Base-by-base conservation (phyloP, 2,888 invertebrate species). In the Ypsolopha scabrella region DNA sequence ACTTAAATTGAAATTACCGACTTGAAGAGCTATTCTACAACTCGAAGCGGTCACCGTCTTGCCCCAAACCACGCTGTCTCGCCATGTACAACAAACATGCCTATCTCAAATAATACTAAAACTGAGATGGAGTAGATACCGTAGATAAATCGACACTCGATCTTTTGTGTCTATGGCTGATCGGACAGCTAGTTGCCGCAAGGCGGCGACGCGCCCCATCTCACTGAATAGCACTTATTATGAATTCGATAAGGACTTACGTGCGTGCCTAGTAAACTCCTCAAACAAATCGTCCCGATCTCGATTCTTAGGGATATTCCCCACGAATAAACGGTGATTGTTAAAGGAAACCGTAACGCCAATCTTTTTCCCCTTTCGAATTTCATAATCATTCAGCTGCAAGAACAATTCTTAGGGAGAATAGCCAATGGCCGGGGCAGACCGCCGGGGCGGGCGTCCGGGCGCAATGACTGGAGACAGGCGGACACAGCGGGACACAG, bases 291-390 rank as follows among this genome's bases (percentile, higher is more conserved):
- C 97, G 90, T 97, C 97, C 92, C 94, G 95, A 93, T 96, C 96
- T 93, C 97, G 96, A 93, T 95, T 97, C 94, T 98, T 98, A 92
- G 98, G 97, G 93, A 98, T 97, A 96, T 98, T 98, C 90, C 97
- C 98, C 92, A 98, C 97, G 95, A 97, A 98, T 92, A 98, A 94
- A 91, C 97, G 95, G 91, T 96, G 96, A 94, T 98, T 98, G 93
- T 98, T 97, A 94, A 96, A 96, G 91, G 97, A 98, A 92, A 97
- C 94, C 91, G 97, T 97, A 89, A 97, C 97, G 92, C 97, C 97
- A 93, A 98, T 95, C 93, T 95, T 95, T 94, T 97, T 97, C 91
- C 97, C 97, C 91, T 96, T 96, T 92, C 95, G 94, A 93, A 98
- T 96, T 94, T 97, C 97, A 94, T 94, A 95, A 94, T 97, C 96